A percentile compares a stretch with the other conserved stretches of the same genome.
These are phyloP conservation scores for Eulemur rubriventer DNA, from an alignment of 2,797 vertebrate genomes.

Conservation along the genomic window DNA sequence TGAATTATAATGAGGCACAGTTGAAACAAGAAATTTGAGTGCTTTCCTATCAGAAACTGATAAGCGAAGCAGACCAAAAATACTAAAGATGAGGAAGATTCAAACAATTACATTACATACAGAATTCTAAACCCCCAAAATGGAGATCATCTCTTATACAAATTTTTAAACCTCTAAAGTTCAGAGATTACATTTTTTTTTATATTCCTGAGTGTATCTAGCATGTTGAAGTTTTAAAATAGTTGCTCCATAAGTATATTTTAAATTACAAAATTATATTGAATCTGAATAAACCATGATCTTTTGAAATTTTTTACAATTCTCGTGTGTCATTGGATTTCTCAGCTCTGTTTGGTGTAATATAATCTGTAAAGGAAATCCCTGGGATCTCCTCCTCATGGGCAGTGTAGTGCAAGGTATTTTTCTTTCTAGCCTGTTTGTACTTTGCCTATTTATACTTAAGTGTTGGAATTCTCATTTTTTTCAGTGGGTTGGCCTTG, in stretches of 20 bases:
- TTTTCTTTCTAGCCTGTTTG: constrained; percentile 35
- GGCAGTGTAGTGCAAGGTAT: not conserved
- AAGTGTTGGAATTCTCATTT: not conserved
- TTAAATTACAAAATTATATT: not conserved
- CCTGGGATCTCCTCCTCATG: not conserved
- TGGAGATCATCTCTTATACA: not conserved
- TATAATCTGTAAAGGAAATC: not conserved
- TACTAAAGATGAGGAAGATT: not conserved
- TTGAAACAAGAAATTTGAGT: not conserved
- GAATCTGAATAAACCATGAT: not conserved
- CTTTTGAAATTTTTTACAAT: not conserved
- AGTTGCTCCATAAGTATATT: not conserved
- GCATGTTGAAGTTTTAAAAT: not conserved
- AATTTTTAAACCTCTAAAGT: not conserved
- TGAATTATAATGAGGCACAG: not conserved
- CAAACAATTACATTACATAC: not conserved
- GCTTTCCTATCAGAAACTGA: not conserved
- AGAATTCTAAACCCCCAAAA: not conserved
- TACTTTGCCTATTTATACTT: not conserved
- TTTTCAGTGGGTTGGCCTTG: not conserved
- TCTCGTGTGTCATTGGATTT: not conserved
- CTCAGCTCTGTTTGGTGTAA: constrained; percentile 2
- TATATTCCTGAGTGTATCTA: not conserved
- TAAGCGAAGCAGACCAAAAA: not conserved
- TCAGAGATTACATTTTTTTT: not conserved